phyloP scores from a whole-genome alignment of 2,113 vertebrate species.

The Cyrtonyx montezumae region DNA sequence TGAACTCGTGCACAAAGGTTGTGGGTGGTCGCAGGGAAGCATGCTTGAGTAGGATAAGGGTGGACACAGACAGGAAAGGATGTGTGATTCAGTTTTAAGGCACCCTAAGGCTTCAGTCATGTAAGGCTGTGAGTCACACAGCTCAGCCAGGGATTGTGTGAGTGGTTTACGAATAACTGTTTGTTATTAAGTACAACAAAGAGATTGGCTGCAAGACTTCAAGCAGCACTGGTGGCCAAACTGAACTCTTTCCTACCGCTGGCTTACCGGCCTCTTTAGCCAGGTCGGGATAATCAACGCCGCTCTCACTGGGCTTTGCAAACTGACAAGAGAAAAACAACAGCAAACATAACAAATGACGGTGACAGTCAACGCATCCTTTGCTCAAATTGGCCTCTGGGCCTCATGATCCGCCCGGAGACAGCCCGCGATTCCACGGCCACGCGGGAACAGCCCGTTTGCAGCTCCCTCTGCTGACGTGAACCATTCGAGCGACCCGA shows the following conservation, averaged over 20 bases:
- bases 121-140: neutral
- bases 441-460: no score
- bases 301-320: constrained; percentile 79
- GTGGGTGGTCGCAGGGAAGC: neutral
- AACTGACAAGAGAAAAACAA: constrained; percentile 80
- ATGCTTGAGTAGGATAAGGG: no score
- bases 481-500: neutral
- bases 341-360: neutral
- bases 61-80: neutral
- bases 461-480: neutral
- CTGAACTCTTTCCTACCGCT: neutral
- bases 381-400: neutral
- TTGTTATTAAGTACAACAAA: no score
- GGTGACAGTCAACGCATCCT: neutral
- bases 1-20: neutral
- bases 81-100: neutral
- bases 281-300: constrained; percentile 91
- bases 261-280: constrained; percentile 92
- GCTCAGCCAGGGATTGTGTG: neutral
- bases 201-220: no score
- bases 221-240: neutral
- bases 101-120: neutral
- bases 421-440: no score
- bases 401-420: no score
- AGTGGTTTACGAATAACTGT: no score